A percentile compares a stretch with the other conserved stretches of the same genome.
phyloP scores from a whole-genome alignment of 2,113 vertebrate genomes.

The Drymodes brunneopygia region DNA sequence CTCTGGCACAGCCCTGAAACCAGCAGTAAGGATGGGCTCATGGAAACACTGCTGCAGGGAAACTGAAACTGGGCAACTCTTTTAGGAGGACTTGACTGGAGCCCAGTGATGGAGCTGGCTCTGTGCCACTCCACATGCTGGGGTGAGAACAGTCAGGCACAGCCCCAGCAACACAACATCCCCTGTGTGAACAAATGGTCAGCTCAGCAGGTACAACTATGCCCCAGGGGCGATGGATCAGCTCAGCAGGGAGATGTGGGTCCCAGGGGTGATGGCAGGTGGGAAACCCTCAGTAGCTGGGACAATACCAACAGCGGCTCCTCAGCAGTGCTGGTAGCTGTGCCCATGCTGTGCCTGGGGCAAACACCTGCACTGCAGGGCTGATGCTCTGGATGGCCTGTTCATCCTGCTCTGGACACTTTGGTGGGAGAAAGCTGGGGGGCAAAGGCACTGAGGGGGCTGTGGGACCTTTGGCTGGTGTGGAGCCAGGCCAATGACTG shows the following conservation, averaged over 20 bases:
- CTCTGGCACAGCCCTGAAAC: not conserved
- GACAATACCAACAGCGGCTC: not conserved
- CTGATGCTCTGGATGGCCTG: accelerated
- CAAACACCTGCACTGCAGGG: not conserved
- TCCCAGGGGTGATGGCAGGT: too few species aligned
- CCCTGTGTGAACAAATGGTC: accelerated
- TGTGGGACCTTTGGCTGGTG: not conserved
- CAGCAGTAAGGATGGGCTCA: not conserved
- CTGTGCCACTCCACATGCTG: not conserved
- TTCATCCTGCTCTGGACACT: not conserved
- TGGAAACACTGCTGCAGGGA: not conserved
- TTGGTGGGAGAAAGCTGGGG: not conserved
- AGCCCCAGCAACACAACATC: not conserved
- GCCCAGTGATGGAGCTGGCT: not conserved
- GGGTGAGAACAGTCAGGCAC: not conserved
- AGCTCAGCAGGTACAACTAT: not conserved
- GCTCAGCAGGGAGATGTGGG: accelerated
- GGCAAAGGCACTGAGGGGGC: accelerated
- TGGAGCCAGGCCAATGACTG: not conserved
- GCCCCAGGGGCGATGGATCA: not conserved
- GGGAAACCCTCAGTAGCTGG: not conserved
- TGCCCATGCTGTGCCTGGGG: not conserved
- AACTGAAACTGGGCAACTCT: not conserved
- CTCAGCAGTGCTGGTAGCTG: accelerated
- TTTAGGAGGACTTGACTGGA: not conserved